Percentiles rank a stretch among this genome's conserved stretches.
Evolutionary conservation across 2,888 invertebrate genomes (phyloP).

Genomic region (Horisme vitalbata): DNA sequence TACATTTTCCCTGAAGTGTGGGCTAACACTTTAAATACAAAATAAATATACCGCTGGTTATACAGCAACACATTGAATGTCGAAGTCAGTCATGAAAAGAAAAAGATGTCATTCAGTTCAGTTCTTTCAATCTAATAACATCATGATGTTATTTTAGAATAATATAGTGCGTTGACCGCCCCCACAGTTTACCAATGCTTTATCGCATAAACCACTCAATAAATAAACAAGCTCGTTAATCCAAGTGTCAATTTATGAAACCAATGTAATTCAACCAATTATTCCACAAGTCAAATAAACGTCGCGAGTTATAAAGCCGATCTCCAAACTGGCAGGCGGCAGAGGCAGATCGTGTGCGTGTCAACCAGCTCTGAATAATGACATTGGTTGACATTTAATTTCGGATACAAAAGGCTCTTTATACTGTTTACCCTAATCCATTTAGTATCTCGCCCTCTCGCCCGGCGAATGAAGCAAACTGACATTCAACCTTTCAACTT

Average conservation of each 20-base stretch:
- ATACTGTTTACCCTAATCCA: conserved; percentile 79
- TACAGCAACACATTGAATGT: too few relatives aligned
- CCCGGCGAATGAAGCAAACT: conserved; percentile 41
- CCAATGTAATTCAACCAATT: conserved; percentile 1
- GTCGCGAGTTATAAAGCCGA: conserved; percentile 43
- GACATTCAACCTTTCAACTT: conserved; percentile 57
- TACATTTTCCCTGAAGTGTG: too few relatives aligned
- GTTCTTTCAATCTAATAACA: too few relatives aligned
- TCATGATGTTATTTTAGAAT: too few relatives aligned
- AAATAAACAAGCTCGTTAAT: conserved; percentile 3
- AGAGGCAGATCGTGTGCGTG: conserved; percentile 64
- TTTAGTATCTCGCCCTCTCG: conserved; percentile 47
- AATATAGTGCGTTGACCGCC: not conserved
- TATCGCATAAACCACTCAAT: conserved; percentile 9
- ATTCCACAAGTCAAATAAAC: not conserved
- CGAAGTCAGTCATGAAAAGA: too few relatives aligned
- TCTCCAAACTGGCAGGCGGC: conserved; percentile 18
- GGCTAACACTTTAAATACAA: too few relatives aligned
- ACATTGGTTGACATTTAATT: conserved; percentile 79
- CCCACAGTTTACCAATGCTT: not conserved
- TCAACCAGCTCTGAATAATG: conserved; percentile 75
- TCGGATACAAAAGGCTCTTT: conserved; percentile 80
- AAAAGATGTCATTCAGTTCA: too few relatives aligned
- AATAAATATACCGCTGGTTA: too few relatives aligned
- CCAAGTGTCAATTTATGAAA: not conserved